Evolutionary conservation across 2,797 vertebrate genomes (phyloP).

Genomic region (Oceanodroma leucorhoa): DNA sequence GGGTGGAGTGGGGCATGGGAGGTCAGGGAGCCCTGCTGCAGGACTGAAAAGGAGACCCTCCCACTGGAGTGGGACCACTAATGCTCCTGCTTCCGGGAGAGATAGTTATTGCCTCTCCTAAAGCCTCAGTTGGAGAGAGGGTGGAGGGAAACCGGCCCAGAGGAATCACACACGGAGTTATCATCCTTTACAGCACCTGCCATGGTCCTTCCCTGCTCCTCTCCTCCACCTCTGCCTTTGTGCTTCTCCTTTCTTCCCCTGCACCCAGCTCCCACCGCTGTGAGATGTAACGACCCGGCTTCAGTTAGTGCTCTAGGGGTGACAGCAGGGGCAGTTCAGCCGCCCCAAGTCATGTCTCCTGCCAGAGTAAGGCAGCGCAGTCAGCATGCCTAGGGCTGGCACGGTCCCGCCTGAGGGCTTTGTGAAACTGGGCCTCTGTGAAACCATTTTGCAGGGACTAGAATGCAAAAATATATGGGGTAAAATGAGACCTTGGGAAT

Average conservation of each 20-base stretch:
- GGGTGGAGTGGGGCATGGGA: background rate
- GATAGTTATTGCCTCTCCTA: background rate
- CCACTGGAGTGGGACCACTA: background rate
- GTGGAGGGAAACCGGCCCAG: background rate
- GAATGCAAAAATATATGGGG: background rate
- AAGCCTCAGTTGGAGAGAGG: background rate
- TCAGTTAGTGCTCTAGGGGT: background rate
- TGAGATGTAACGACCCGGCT: background rate
- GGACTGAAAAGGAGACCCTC: background rate
- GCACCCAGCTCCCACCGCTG: background rate
- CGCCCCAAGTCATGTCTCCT: background rate
- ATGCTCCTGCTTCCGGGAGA: fast-evolving
- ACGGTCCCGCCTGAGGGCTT: no score
- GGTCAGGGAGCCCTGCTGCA: background rate
- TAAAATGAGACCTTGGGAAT: background rate
- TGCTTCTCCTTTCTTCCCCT: background rate
- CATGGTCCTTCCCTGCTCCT: background rate
- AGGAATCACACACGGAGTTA: background rate
- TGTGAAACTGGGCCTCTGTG: background rate
- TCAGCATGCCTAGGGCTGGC: background rate
- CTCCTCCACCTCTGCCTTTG: background rate
- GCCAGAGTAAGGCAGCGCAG: background rate
- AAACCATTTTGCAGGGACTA: background rate
- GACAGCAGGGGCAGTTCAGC: background rate
- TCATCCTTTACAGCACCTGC: background rate